Evolutionary conservation across 2,113 vertebrate genomes (phyloP).

Genomic region (Etia nguti): DNA sequence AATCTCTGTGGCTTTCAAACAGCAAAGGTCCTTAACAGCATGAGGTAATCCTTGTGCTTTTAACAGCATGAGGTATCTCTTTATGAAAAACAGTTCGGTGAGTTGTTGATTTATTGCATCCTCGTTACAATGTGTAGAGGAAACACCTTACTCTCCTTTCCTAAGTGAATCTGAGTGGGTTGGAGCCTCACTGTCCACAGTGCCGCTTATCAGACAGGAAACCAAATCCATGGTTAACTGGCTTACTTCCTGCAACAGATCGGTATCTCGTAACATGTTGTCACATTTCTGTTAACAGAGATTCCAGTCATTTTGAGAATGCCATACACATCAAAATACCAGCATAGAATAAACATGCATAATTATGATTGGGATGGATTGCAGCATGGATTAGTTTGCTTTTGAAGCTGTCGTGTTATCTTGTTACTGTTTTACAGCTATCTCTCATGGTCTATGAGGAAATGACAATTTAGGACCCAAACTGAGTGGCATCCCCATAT

Average conservation of each 20-base stretch:
- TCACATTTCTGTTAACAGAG: neutral
- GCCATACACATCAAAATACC: neutral
- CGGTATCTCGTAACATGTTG: neutral
- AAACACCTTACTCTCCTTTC: neutral
- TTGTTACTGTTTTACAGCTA: neutral
- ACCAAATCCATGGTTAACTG: neutral
- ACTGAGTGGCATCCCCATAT: neutral
- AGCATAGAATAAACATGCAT: neutral
- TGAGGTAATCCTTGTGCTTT: neutral
- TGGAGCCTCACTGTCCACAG: neutral
- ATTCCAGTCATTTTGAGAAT: neutral
- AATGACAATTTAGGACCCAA: neutral
- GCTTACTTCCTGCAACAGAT: slow-evolving; percentile 8
- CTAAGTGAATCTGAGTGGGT: neutral
- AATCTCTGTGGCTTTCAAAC: neutral
- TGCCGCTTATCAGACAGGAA: slow-evolving; percentile 18
- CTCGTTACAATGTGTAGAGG: neutral
- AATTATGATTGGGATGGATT: neutral
- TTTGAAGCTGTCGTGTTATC: rapidly evolving
- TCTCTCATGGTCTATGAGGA: neutral
- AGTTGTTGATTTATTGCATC: neutral
- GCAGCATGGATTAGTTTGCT: neutral
- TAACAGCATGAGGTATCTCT: neutral
- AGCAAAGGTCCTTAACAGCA: neutral
- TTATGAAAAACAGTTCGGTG: neutral